A percentile compares a stretch with the other conserved stretches of the same genome.
phyloP scores from a whole-genome alignment of 2,888 invertebrate species.

The Patella caerulea region DNA sequence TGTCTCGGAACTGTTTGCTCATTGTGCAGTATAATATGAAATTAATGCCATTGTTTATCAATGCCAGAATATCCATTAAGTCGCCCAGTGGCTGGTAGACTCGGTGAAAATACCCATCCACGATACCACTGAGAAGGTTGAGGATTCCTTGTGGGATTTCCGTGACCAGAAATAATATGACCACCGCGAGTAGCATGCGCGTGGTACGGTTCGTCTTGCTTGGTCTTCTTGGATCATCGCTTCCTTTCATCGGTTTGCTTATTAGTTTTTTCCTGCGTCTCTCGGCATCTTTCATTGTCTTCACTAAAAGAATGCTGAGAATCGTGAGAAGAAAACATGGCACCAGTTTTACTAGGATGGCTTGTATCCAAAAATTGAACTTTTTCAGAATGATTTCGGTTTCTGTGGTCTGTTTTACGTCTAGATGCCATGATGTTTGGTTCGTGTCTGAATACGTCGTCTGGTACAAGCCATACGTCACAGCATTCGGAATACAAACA shows the following conservation, averaged over 20 bases:
- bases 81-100: conserved; percentile 79
- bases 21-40: conserved; percentile 94
- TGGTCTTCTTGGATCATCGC: conserved; percentile 54
- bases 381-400: conserved; percentile 38
- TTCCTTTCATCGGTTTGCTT: conserved; percentile 44
- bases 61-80: conserved; percentile 89
- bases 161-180: conserved; percentile 89
- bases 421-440: conserved; percentile 65
- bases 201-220: conserved; percentile 81
- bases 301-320: conserved; percentile 71
- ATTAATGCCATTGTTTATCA: conserved; percentile 92
- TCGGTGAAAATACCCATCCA: conserved; percentile 79
- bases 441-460: conserved; percentile 53
- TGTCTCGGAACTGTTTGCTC: conserved; percentile 89
- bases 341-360: conserved; percentile 91
- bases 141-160: conserved; percentile 86
- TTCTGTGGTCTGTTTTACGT: conserved; percentile 73
- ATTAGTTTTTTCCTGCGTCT: conserved; percentile 61
- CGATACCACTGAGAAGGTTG: conserved; percentile 83
- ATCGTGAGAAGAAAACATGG: conserved; percentile 91
- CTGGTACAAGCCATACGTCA: conserved; percentile 74
- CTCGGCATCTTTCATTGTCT: conserved; percentile 71
- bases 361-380: conserved; percentile 81
- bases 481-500: conserved; percentile 68
- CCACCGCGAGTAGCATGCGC: conserved; percentile 87